Evolutionary conservation across 2,888 invertebrate species (phyloP).

Genomic region (Incurvaria masculella): DNA sequence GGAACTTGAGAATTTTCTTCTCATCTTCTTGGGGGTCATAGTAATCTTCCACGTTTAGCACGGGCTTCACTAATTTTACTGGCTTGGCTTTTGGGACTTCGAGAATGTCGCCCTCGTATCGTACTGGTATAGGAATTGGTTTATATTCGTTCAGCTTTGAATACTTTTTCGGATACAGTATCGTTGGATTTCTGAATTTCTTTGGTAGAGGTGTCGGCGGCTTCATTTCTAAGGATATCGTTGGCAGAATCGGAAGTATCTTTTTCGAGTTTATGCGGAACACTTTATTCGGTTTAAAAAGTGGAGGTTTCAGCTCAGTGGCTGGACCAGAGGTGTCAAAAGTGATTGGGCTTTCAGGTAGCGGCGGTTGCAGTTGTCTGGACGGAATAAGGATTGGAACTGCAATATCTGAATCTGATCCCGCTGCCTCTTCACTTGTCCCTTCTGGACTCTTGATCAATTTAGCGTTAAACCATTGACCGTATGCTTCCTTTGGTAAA

Average conservation of each 20-base stretch:
- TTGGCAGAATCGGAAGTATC: constrained; percentile 29
- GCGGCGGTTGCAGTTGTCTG: neutral
- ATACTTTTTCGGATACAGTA: constrained; percentile 59
- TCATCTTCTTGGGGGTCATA: constrained; percentile 28
- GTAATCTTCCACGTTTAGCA: constrained; percentile 26
- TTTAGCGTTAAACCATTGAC: neutral
- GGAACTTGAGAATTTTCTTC: constrained; percentile 39
- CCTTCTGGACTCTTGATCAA: neutral
- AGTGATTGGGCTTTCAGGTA: neutral
- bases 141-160: constrained; percentile 35
- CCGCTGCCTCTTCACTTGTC: neutral
- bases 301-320: neutral
- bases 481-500: neutral
- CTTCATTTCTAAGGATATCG: constrained; percentile 28
- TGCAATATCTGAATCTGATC: neutral
- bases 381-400: neutral
- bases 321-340: neutral
- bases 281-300: neutral
- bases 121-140: constrained; percentile 40
- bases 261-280: constrained; percentile 35
- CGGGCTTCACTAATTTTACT: constrained; percentile 34
- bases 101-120: constrained; percentile 25
- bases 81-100: constrained; percentile 45
- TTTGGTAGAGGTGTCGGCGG: constrained; percentile 30
- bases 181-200: constrained; percentile 45